These are phyloP conservation scores for Aproaerema taeniolella DNA, from an alignment of 2,888 invertebrate species.

Conservation along the genomic window DNA sequence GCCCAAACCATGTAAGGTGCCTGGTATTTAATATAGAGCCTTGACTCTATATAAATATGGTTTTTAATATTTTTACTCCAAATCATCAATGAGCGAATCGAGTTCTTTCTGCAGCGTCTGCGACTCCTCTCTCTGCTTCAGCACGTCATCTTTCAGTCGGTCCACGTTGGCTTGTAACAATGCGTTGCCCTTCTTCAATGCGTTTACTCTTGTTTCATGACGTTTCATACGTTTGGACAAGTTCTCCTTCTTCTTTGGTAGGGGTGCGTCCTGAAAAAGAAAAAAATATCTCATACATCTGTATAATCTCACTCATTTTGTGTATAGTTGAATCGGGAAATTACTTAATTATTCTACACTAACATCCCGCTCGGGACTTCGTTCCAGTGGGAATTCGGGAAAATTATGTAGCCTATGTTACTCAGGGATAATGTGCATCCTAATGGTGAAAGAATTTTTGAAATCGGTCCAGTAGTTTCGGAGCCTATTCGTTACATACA, in stretches of 20 bases:
- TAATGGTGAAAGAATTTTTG: too few relatives aligned
- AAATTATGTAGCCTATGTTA: too few relatives aligned
- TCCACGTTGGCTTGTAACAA: slow-evolving; percentile 92
- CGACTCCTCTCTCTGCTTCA: slow-evolving; percentile 89
- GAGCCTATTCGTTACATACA: too few relatives aligned
- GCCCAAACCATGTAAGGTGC: too few relatives aligned
- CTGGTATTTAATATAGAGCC: neutral
- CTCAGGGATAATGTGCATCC: too few relatives aligned
- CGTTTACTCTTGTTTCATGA: slow-evolving; percentile 87
- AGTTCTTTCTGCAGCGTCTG: slow-evolving; percentile 87
- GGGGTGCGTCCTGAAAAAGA: slow-evolving; percentile 77
- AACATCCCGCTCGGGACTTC: too few relatives aligned
- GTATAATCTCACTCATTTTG: too few relatives aligned
- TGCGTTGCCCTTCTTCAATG: slow-evolving; percentile 92
- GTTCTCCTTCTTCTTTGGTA: slow-evolving; percentile 82
- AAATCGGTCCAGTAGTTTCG: too few relatives aligned
- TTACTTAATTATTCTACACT: too few relatives aligned
- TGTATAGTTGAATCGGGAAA: too few relatives aligned
- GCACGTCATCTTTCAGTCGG: slow-evolving; percentile 89
- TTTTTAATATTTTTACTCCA: slow-evolving; percentile 76
- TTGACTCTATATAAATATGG: neutral
- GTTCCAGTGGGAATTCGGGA: too few relatives aligned
- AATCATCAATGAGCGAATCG: slow-evolving; percentile 90
- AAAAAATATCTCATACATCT: too few relatives aligned
- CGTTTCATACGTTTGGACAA: slow-evolving; percentile 81